Conservation (phyloP, 2,888 invertebrate genomes). For the Pemphredon lugubris region DNA sequence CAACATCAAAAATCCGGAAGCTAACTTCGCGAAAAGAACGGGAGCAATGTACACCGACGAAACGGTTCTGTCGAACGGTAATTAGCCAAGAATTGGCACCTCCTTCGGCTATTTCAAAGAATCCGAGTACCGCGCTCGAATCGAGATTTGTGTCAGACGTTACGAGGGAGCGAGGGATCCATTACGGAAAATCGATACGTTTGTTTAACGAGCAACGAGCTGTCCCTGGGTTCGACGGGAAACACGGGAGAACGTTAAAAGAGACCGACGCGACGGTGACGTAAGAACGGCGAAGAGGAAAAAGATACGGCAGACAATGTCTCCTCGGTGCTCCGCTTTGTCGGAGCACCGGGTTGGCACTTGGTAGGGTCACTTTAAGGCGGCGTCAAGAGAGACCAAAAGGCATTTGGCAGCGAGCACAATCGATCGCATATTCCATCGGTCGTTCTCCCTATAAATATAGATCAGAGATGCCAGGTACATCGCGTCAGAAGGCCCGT, state of each 20-base stretch:
- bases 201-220: no score
- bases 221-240: no score
- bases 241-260: no score
- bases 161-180: no score
- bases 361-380: slow-evolving; percentile 49
- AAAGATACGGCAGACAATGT: slow-evolving; percentile 12
- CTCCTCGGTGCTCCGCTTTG: no score
- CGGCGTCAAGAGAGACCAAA: slow-evolving; percentile 46
- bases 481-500: slow-evolving; percentile 61
- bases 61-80: slow-evolving; percentile 52
- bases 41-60: slow-evolving; percentile 29
- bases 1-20: neutral
- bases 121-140: slow-evolving; percentile 41
- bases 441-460: slow-evolving; percentile 78
- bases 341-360: slow-evolving; percentile 43
- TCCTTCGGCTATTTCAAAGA: slow-evolving; percentile 48
- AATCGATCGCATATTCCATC: slow-evolving; percentile 77
- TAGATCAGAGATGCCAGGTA: slow-evolving; percentile 72
- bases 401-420: slow-evolving; percentile 65
- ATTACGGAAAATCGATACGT: no score
- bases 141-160: slow-evolving; percentile 46
- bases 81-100: slow-evolving; percentile 55
- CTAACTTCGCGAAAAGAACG: slow-evolving; percentile 10
- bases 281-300: no score
- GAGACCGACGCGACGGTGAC: no score